Evolutionary conservation across 2,888 invertebrate species (phyloP).

Genomic region (Zhuqinia jingwanae): DNA sequence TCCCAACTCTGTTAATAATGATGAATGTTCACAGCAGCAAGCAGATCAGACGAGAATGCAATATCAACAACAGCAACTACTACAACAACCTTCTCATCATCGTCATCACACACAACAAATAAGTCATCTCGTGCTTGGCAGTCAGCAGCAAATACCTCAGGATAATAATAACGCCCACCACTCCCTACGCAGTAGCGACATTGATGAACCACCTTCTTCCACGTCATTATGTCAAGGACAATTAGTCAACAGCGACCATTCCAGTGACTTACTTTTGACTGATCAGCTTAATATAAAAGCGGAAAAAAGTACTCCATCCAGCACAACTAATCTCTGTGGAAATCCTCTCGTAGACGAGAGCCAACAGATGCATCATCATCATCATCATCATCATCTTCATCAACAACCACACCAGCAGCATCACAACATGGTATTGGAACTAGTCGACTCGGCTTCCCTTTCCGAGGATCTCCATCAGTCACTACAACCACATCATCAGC

Average conservation of each 20-base stretch:
- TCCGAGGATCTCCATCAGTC: slow-evolving; percentile 67
- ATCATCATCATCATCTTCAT: slow-evolving; percentile 54
- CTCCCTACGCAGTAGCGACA: slow-evolving; percentile 36
- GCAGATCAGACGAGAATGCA: slow-evolving; percentile 13
- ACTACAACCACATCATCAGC: slow-evolving; percentile 45
- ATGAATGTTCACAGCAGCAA: slow-evolving; percentile 60
- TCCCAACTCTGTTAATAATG: slow-evolving; percentile 55
- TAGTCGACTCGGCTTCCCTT: slow-evolving; percentile 53
- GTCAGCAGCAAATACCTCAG: slow-evolving; percentile 20
- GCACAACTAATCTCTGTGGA: slow-evolving; percentile 66
- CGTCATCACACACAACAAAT: slow-evolving; percentile 26
- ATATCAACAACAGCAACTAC: slow-evolving; percentile 38
- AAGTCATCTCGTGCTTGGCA: slow-evolving; percentile 9
- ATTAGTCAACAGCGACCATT: slow-evolving; percentile 68
- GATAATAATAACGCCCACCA: slow-evolving; percentile 33
- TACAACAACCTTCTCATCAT: slow-evolving; percentile 6
- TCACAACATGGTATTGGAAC: slow-evolving; percentile 61
- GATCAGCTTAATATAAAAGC: slow-evolving; percentile 66
- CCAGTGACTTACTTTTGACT: slow-evolving; percentile 71
- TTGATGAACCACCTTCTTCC: slow-evolving; percentile 61
- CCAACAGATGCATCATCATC: slow-evolving; percentile 37
- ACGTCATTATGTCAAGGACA: slow-evolving; percentile 68
- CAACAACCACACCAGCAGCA: slow-evolving; percentile 50
- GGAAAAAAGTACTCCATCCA: slow-evolving; percentile 63
- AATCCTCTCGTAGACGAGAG: slow-evolving; percentile 57